phyloP scores from a whole-genome alignment of 2,797 vertebrate genomes.

The Enteromius anoplus region DNA sequence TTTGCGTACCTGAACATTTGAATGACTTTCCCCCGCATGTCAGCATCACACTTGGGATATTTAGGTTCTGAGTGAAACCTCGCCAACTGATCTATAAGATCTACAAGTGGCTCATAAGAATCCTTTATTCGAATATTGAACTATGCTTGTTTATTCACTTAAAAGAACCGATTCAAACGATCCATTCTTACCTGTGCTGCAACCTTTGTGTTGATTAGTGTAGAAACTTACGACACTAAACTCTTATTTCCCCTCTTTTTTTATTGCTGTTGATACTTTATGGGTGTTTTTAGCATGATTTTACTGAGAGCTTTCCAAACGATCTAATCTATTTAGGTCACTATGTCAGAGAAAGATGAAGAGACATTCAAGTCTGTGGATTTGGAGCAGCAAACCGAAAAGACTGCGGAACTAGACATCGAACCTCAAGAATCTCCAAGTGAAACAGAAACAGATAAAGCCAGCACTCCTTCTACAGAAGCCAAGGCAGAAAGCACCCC shows the following conservation, averaged over 20 bases:
- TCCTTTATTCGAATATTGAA: not conserved
- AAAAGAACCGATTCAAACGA: not conserved
- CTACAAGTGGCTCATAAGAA: no score
- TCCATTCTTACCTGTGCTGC: no score
- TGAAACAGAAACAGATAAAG: not conserved
- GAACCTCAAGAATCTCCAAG: constrained; percentile 4
- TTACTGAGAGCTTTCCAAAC: not conserved
- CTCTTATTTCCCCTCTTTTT: not conserved
- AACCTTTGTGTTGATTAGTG: not conserved
- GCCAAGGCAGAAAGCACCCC: constrained; percentile 8
- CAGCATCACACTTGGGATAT: not conserved
- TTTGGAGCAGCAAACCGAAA: constrained; percentile 37
- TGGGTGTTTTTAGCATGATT: not conserved
- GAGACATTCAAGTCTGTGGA: constrained; percentile 60
- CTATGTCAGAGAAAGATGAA: constrained; percentile 68
- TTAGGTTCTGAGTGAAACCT: not conserved
- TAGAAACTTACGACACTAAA: not conserved
- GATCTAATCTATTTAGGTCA: not conserved
- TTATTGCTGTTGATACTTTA: not conserved
- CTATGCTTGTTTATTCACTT: not conserved
- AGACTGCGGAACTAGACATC: not conserved
- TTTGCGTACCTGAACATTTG: not conserved
- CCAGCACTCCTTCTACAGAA: constrained; percentile 27
- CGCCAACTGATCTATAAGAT: not conserved
- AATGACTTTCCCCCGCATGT: no score